Evolutionary conservation across 2,113 vertebrate genomes (phyloP).

Genomic region (Trichechus manatus): DNA sequence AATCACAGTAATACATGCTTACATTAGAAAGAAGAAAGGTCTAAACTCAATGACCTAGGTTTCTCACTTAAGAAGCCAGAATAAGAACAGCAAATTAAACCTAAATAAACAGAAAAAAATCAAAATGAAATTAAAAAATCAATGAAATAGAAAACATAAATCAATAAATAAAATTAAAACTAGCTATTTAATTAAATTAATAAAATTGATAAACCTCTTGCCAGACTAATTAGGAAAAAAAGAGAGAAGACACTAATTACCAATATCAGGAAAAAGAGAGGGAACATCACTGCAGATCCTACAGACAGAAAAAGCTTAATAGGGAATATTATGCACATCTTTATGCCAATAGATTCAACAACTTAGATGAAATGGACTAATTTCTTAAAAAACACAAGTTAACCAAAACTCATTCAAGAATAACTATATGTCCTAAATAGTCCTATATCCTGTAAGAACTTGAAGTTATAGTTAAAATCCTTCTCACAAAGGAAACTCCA

Average conservation of each 20-base stretch:
- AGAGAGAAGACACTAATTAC: background rate
- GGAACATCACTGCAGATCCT: background rate
- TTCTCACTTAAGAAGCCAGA: conserved; percentile 46
- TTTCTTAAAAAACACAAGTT: conserved; percentile 33
- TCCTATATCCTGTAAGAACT: background rate
- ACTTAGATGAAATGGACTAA: background rate
- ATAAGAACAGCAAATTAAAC: background rate
- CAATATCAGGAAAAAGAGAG: background rate
- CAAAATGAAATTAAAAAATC: background rate
- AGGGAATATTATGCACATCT: background rate
- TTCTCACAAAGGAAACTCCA: background rate
- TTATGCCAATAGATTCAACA: conserved; percentile 8
- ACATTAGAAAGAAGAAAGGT: background rate
- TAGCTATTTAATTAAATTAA: background rate
- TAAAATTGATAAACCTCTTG: background rate
- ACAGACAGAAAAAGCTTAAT: background rate
- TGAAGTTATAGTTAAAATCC: conserved; percentile 9
- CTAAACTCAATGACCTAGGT: background rate
- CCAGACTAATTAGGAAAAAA: background rate
- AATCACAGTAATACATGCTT: background rate
- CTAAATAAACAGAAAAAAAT: background rate
- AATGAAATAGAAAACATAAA: background rate
- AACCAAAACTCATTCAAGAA: background rate
- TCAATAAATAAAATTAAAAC: background rate
- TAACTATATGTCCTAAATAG: background rate